Evolutionary conservation across 2,888 invertebrate genomes (phyloP).

Genomic region (Caenorhabditis sp.): DNA sequence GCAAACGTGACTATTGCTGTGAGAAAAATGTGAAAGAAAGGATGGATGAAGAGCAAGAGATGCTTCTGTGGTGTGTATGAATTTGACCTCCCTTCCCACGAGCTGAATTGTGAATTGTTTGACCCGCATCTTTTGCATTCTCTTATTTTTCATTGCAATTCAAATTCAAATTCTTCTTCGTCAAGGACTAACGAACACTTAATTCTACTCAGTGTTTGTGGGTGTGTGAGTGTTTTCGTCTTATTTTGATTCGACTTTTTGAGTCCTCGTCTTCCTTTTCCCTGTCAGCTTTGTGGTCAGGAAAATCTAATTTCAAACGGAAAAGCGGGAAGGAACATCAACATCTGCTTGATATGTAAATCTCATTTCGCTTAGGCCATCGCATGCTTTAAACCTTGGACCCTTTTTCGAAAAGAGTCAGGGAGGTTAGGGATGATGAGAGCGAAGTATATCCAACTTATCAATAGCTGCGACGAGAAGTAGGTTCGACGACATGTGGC

Average conservation of each 20-base stretch:
- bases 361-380: background rate
- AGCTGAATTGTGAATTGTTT: background rate
- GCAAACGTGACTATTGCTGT: constrained; percentile 59
- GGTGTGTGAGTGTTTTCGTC: constrained; percentile 5
- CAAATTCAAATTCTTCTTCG: no score
- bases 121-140: background rate
- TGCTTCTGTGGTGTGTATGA: constrained; percentile 14
- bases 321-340: constrained; percentile 1
- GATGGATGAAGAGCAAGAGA: constrained; percentile 5
- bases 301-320: no score
- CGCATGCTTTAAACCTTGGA: constrained; percentile 5
- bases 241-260: constrained; percentile 11
- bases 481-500: constrained; percentile 32
- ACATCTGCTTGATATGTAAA: constrained; percentile 13
- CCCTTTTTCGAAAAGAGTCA: background rate
- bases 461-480: constrained; percentile 14
- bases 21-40: constrained; percentile 8
- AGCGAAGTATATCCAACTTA: constrained; percentile 22
- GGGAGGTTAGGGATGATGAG: background rate
- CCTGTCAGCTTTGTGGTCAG: background rate
- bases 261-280: constrained; percentile 5
- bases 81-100: constrained; percentile 22
- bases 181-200: constrained; percentile 1
- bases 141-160: no score
- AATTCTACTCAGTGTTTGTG: background rate